Conservation (phyloP, 2,888 invertebrate species). For the Carcina quercana region DNA sequence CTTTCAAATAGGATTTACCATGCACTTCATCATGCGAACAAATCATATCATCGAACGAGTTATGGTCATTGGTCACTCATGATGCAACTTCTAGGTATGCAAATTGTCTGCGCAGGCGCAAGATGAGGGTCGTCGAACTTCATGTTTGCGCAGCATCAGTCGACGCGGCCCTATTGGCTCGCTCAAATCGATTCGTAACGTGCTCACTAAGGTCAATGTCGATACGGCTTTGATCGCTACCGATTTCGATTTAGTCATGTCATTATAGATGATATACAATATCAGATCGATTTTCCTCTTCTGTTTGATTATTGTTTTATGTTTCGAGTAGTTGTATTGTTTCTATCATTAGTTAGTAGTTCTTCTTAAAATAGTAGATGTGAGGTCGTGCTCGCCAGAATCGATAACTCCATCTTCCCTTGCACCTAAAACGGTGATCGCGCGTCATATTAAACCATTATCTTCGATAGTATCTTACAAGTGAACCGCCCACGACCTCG, state of each 20-base stretch:
- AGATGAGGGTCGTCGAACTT: slow-evolving; percentile 46
- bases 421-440: slow-evolving; percentile 27
- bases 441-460: slow-evolving; percentile 45
- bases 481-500: slow-evolving; percentile 34
- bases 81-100: slow-evolving; percentile 65
- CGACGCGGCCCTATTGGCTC: slow-evolving; percentile 51
- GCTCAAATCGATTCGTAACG: slow-evolving; percentile 62
- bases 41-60: slow-evolving; percentile 47
- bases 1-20: background rate
- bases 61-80: slow-evolving; percentile 45
- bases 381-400: slow-evolving; percentile 23
- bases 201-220: slow-evolving; percentile 64
- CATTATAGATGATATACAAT: background rate
- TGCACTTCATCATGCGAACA: slow-evolving; percentile 18
- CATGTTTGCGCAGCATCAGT: slow-evolving; percentile 51
- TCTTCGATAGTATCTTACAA: slow-evolving; percentile 39
- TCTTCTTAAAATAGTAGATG: slow-evolving; percentile 6
- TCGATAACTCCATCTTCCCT: slow-evolving; percentile 31
- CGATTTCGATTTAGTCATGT: slow-evolving; percentile 29
- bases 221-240: slow-evolving; percentile 62
- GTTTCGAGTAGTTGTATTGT: background rate
- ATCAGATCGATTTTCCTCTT: background rate
- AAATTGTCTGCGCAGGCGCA: slow-evolving; percentile 48
- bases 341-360: slow-evolving; percentile 5
- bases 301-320: background rate